phyloP scores from a whole-genome alignment of 1,140 invertebrate genomes.

The Heliconius melpomene region DNA sequence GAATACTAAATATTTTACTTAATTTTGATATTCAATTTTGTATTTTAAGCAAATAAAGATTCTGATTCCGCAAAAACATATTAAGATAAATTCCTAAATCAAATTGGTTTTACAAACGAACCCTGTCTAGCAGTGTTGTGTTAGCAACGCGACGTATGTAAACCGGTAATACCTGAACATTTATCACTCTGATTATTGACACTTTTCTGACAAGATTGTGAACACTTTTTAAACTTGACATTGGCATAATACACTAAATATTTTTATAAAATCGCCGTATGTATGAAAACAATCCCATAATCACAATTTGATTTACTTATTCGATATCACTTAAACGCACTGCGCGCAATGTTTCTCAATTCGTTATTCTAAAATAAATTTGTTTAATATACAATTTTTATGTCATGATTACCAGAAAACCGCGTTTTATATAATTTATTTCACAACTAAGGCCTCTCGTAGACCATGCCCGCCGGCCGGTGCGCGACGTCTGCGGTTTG shows the following conservation, averaged over 20 bases:
- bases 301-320: background rate
- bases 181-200: slow-evolving; percentile 5
- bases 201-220: background rate
- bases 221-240: slow-evolving; percentile 51
- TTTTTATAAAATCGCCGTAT: background rate
- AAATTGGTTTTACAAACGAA: background rate
- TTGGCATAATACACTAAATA: slow-evolving; percentile 31
- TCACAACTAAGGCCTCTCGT: slow-evolving; percentile 46
- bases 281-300: background rate
- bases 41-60: background rate
- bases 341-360: background rate
- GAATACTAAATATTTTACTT: background rate
- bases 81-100: too few species aligned
- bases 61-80: background rate
- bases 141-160: background rate
- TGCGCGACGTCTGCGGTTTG: slow-evolving; percentile 59
- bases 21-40: background rate
- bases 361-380: background rate
- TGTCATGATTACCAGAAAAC: slow-evolving; percentile 12
- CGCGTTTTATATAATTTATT: slow-evolving; percentile 9
- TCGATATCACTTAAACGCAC: background rate
- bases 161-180: slow-evolving; percentile 15
- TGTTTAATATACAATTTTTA: slow-evolving; percentile 6
- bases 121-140: background rate
- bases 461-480: slow-evolving; percentile 51